Percentiles rank a stretch among this genome's conserved stretches.
Evolutionary conservation across 2,797 vertebrate genomes (phyloP).

Genomic region (Acanthiza pusilla): DNA sequence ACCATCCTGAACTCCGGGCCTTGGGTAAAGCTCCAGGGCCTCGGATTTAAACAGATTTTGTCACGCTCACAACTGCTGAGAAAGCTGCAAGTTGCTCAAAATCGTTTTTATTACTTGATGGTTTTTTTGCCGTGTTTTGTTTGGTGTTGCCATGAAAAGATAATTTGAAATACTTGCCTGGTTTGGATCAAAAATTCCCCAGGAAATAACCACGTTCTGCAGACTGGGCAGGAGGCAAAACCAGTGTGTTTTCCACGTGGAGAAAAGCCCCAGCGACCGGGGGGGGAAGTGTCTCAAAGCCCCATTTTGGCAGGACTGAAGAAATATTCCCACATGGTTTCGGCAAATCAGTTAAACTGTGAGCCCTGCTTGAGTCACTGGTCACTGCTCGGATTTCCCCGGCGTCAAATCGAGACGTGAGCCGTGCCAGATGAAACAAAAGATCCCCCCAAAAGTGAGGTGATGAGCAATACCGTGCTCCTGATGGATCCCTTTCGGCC

Average conservation of each 20-base stretch:
- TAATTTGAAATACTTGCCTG: neutral
- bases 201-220: neutral
- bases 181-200: neutral
- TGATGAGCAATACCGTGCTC: neutral
- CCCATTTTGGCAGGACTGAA: neutral
- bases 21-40: neutral
- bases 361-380: neutral
- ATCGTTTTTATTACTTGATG: neutral
- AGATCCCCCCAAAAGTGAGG: neutral
- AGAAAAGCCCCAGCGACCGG: neutral
- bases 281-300: neutral
- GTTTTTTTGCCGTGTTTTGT: neutral
- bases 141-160: neutral
- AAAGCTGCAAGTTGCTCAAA: neutral
- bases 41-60: neutral
- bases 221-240: neutral
- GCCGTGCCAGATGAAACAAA: neutral
- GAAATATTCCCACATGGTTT: accelerated
- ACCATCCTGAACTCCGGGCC: neutral
- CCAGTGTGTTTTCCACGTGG: neutral
- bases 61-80: neutral
- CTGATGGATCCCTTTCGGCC: neutral
- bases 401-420: neutral
- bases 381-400: neutral
- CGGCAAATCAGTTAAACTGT: neutral